These are phyloP conservation scores for Ammospiza nelsoni DNA, from an alignment of 2,113 vertebrate species.

Conservation along the genomic window DNA sequence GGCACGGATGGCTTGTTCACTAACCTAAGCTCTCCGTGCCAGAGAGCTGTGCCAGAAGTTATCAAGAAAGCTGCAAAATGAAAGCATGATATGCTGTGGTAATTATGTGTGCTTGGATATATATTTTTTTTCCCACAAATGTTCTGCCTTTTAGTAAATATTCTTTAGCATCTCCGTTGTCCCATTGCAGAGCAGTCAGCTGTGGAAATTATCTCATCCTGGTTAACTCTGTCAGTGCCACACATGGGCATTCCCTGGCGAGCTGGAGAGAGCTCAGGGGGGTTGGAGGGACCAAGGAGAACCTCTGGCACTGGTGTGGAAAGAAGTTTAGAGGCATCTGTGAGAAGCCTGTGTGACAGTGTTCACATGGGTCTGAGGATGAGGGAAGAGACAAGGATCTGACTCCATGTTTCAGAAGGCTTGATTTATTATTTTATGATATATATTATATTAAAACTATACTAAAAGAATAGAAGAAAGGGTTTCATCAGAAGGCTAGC, in stretches of 20 bases:
- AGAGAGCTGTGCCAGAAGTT: constrained; percentile 56
- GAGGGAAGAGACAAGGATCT: too few species aligned
- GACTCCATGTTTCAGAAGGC: too few species aligned
- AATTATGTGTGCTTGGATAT: constrained; percentile 34
- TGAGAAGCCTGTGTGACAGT: not conserved
- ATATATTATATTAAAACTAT: too few species aligned
- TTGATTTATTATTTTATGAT: too few species aligned
- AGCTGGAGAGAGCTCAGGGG: not conserved
- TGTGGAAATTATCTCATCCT: not conserved
- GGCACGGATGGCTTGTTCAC: not conserved
- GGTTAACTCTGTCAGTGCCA: not conserved
- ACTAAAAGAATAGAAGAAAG: too few species aligned
- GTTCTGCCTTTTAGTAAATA: constrained; percentile 50
- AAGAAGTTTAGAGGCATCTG: not conserved
- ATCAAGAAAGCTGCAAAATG: constrained; percentile 49
- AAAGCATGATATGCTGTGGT: constrained; percentile 39
- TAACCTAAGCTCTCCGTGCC: constrained; percentile 35
- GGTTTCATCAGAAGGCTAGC: too few species aligned
- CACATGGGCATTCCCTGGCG: not conserved
- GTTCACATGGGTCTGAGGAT: too few species aligned
- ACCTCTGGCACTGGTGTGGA: not conserved
- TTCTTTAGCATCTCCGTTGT: not conserved
- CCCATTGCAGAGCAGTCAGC: not conserved
- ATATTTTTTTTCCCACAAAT: not conserved
- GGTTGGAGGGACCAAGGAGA: not conserved